Evolutionary conservation across 2,888 invertebrate genomes (phyloP), one percentile per base, ranked within the genome.

Genomic region (Fragum whitleyi): DNA sequence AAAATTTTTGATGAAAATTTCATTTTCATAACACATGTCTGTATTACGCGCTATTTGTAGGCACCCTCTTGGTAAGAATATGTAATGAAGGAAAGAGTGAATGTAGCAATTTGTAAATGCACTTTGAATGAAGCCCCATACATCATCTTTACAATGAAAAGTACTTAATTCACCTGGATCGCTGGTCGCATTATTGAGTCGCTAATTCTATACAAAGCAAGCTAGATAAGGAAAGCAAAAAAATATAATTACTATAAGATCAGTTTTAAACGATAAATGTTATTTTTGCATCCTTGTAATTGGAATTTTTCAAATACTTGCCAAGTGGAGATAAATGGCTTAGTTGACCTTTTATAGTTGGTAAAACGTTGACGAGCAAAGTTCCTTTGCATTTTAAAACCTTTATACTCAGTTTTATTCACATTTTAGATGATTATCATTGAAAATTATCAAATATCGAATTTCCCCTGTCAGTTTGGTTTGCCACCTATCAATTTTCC

Each of bases 111-210:
- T 9, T 19, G 47, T 47, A n/a, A 47, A 47, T 47, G 47, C 47
- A 47, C 47, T 47, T 47, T 47, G 47, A 47, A n/a, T n/a, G 47
- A 14, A 2, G 47, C 16, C 47, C 57, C 57, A 57, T 57, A 23
- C 14, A 57, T 57, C 57, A 57, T 57, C 57, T 57, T 57, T 21
- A 57, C 57, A 23, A 57, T 57, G 57, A 57, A 57, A 57, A 57
- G 21, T 57, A 57, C 57, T 26, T 57, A 26, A 6, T 57, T 57
- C 21, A 57, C 57, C 47, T 47, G 5, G 5, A 47, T 47, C 14
- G 14, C 19, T 47, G 47, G 5, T 16, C 47, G 5, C 16, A 19
- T 47, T 47, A 47, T 47, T 47, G 2, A 14, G 47, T 9, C n/a
- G 39, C 14, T 47, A 5, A 47, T 47, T 47, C 7, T 9, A 19